Evolutionary conservation across 1,140 invertebrate species (phyloP), one percentile per base, ranked within the genome.

Genomic region (Drosophila quadrilineata): DNA sequence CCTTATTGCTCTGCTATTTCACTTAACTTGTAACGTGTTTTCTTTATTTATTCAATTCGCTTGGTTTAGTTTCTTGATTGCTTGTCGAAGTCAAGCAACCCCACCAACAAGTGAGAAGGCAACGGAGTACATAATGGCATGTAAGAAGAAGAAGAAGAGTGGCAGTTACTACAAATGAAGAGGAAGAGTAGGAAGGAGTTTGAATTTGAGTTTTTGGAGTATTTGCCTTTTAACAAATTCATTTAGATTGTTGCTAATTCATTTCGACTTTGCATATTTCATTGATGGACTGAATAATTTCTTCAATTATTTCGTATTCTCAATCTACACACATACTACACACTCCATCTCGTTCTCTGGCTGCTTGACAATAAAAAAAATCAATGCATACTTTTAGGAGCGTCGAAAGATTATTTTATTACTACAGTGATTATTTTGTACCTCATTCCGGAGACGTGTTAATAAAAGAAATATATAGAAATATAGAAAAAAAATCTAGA

Each of bases 21-120:
- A 22, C 21, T 53, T 48, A 8, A 24, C 45, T 29, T 21, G 24
- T 56, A 64, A 71, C 65, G 56, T 85, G 70, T 84, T 84, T n/a
- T 84, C 79, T 67, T 53, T 84, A 64, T 84, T 85, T 84, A 84
- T 85, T 84, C 71, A 79, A 85, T 85, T 86, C 79, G 80, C 79
- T 85, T 85, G 79, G 79, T 54, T 85, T 68, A 85, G 79, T 79
- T 85, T 52, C 80, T 85, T 85, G 79, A 85, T 85, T 85, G 79
- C 79, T 57, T 82, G 38, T 52, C 52, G 43, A 40, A 41, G 63
- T 46, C 12, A 21, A 5, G 9, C 12, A 53, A 36, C n/a, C n/a
- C n/a, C n/a, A n/a, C n/a, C n/a, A n/a, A n/a, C n/a, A n/a, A n/a
- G n/a, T n/a, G n/a, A n/a, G n/a, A n/a, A n/a, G n/a, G n/a, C n/a